A percentile compares a stretch with the other conserved stretches of the same genome.
phyloP scores from a whole-genome alignment of 2,113 vertebrate genomes.

The Alouatta palliata region DNA sequence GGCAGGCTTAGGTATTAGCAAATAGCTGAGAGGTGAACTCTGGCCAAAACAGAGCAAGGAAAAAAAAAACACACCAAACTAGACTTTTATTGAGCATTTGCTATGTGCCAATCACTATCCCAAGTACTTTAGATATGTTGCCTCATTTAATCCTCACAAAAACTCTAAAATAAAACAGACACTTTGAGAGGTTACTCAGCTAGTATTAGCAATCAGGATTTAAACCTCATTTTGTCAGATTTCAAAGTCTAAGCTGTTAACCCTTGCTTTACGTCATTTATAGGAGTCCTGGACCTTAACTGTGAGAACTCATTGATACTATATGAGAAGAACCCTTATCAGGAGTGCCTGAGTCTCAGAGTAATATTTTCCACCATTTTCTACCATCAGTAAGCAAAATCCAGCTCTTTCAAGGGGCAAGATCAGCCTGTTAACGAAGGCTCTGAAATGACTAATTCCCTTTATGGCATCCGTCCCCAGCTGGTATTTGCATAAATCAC shows the following conservation, averaged over 20 bases:
- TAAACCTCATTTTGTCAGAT: neutral
- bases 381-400: neutral
- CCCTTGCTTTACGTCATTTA: neutral
- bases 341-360: neutral
- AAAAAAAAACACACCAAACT: too few species aligned
- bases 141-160: neutral
- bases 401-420: neutral
- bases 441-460: slow-evolving; percentile 18
- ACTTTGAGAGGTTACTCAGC: neutral
- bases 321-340: neutral
- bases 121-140: neutral
- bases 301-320: neutral
- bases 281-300: neutral
- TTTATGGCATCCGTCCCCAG: neutral
- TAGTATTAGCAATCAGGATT: neutral
- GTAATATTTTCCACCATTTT: neutral
- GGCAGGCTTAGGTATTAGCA: neutral
- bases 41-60: neutral
- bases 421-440: neutral
- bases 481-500: slow-evolving; percentile 26
- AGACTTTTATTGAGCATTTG: neutral
- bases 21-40: neutral
- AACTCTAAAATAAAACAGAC: neutral
- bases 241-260: neutral
- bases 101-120: neutral